A percentile compares a stretch with the other conserved stretches of the same genome.
These are phyloP conservation scores for Ptilonorhynchus violaceus DNA, from an alignment of 2,113 vertebrate genomes.

Conservation along the genomic window DNA sequence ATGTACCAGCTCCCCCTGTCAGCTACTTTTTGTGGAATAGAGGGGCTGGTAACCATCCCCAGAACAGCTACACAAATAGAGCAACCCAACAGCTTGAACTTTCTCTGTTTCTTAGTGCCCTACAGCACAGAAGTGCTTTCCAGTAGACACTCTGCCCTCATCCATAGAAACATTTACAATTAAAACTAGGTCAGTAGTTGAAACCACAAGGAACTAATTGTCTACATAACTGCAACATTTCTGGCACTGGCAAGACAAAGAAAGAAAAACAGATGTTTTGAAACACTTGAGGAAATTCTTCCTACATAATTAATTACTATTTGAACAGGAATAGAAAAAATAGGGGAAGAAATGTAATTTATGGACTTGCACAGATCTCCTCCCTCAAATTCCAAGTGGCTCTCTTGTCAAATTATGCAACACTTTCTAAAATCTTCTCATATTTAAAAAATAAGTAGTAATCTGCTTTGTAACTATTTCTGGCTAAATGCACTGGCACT, in stretches of 20 bases:
- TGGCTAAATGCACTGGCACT: background rate
- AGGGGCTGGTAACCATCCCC: background rate
- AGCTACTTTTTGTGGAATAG: background rate
- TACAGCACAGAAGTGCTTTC: background rate
- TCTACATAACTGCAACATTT: background rate
- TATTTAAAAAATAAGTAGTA: background rate
- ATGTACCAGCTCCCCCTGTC: background rate
- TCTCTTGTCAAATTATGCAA: background rate
- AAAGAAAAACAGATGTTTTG: background rate
- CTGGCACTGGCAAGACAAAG: background rate
- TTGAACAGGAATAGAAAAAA: background rate
- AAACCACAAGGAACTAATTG: background rate
- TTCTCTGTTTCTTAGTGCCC: background rate
- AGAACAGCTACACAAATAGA: background rate
- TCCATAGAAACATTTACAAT: background rate
- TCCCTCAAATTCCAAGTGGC: background rate
- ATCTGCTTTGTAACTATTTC: background rate
- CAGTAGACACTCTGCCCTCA: background rate
- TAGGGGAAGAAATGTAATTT: background rate
- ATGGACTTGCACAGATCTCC: background rate
- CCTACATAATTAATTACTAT: background rate
- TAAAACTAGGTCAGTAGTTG: background rate
- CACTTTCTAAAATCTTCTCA: background rate
- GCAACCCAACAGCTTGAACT: background rate
- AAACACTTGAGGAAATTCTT: background rate